Base-by-base conservation (phyloP, 2,113 vertebrate species). In the Aythya baeri region DNA sequence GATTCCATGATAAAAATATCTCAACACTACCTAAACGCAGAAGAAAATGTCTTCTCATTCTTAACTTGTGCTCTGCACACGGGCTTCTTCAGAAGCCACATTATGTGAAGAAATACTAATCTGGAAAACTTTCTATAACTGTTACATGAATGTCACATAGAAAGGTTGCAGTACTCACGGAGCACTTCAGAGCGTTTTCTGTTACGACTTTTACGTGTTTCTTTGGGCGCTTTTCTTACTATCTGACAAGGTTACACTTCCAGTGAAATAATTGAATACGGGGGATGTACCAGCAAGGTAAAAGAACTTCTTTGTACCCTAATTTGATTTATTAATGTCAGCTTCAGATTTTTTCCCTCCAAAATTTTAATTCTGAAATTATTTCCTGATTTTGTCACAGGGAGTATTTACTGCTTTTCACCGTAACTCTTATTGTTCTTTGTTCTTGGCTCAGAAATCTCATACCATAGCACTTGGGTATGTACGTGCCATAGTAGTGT, bases 401-500 rank as follows among this genome's bases (percentile, higher is more conserved):
- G 34, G 38, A 68, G 6, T 9, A 84, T 3, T 52, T 75, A 50
- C 12, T 18, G 16, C 29, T 25, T 77, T 89, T 55, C 36, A 68
- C 17, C 2, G 11, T 9, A 0, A 10, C 62, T 89, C 9, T 59
- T 84, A 54, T 5, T 87, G 2, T 67, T 78, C n/a, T 41, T 75
- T 78, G 21, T 16, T 75, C 12, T 75, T 85, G n/a, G 36, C 27
- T 78, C 36, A 72, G 31, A 32, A 81, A 25, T 58, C 31, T 55
- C n/a, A 13, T n/a, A 17, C 11, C 46, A 12, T 7, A 36, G 31
- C 34, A 81, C 7, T 10, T 50, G 31, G 20, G 26, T 63, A 67
- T 2, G 0, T 21, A 10, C 13, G 17, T 3, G 0, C 3, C 0
- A 46, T 68, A 46, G 17, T 4, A 57, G 27, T 14, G 11, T 44